Base-by-base conservation (phyloP, 2,797 vertebrate species). In the Microctenopoma stevenorrisi region DNA sequence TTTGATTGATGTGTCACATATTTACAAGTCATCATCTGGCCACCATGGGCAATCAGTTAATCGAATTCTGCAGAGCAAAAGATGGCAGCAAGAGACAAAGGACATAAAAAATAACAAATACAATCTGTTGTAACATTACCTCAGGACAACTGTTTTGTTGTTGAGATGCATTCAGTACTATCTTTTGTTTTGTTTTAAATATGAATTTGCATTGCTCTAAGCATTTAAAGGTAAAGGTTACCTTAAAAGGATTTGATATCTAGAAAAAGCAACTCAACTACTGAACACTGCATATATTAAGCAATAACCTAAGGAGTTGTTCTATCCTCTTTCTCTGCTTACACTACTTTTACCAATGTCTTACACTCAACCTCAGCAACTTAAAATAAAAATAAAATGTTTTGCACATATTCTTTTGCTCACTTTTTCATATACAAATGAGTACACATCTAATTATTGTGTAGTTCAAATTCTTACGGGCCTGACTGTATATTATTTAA, bases 241-340 rank as follows among this genome's bases (percentile, higher is more conserved):
- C 38, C 25, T 40, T 10, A 10, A 55, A 7, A 18, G 9, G 1
- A 22, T 52, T 22, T 16, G 5, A 16, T 30, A 16, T 16, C 16
- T 8, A n/a, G 7, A 48, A 33, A 35, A 56, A 35, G 26, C 51
- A 43, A 30, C 37, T 50, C 56, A 50, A 0, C 5, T 37, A 38
- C 14, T 50, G 53, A 38, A 43, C 53, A 58, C 22, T 28, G 2
- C 33, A 35, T 7, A 35, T 7, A 35, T 35, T 43, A 43, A 71
- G 16, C 49, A 33, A 61, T 22, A 47, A 48, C 33, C 49, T 35
- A 16, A 43, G 56, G 33, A 55, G n/a, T 43, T 26, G 49, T 63
- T 49, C 14, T 37, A 47, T 16, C 26, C 12, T 0, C 16, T 1
- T 12, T 40, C 28, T 10, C 18, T 2, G 3, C 35, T 26, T 25